Conservation (phyloP, 2,113 vertebrate species). For the Esox niger region DNA sequence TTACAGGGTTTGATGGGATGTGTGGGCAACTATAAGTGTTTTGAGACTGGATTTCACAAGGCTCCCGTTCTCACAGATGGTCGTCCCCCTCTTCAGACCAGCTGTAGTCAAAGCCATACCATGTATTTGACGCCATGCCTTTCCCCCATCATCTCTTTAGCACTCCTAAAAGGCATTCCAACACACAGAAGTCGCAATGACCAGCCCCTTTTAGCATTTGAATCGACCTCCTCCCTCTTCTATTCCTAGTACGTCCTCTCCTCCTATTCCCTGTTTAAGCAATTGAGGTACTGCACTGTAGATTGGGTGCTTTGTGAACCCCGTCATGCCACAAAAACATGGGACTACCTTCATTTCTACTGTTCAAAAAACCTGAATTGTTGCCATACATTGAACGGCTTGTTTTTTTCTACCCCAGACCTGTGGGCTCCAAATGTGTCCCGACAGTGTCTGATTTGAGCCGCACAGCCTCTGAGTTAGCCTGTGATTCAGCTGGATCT, state of each 20-base stretch:
- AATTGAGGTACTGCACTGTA: background rate
- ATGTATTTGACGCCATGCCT: constrained; percentile 15
- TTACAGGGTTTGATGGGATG: background rate
- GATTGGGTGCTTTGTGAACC: background rate
- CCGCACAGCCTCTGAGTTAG: background rate
- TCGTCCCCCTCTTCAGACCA: background rate
- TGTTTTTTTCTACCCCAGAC: background rate
- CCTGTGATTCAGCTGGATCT: constrained; percentile 1
- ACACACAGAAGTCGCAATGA: background rate
- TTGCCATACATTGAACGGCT: constrained; percentile 1
- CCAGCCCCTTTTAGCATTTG: background rate
- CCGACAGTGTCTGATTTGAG: background rate
- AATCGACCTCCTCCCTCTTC: background rate
- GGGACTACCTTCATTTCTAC: background rate
- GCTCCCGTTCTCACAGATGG: background rate
- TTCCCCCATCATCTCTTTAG: background rate
- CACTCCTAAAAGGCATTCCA: background rate
- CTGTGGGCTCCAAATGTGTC: too few species aligned
- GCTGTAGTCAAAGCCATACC: constrained; percentile 42
- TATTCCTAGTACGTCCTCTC: background rate
- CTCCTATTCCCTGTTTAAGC: background rate
- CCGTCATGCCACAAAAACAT: background rate
- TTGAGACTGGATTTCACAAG: background rate
- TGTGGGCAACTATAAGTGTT: background rate
- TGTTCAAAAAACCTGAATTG: background rate